Conservation (phyloP, 2,888 invertebrate species). For the Chelonus formosanus region DNA sequence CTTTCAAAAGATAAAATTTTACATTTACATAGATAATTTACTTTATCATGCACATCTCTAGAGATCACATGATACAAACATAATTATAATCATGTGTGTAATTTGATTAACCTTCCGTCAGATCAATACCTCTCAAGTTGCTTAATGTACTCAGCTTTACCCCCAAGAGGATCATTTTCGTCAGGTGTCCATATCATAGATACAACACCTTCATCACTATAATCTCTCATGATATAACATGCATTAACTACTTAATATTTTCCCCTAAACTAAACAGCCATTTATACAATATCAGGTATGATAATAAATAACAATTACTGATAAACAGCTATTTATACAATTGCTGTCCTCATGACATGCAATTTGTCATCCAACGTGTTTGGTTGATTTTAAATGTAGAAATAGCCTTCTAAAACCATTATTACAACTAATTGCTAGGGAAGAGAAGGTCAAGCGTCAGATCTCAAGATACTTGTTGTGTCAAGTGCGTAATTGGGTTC, state of each 20-base stretch:
- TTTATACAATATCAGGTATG: too few species aligned
- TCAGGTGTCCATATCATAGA: slow-evolving; percentile 33
- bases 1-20: slow-evolving; percentile 7
- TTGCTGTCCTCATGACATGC: too few species aligned
- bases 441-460: slow-evolving; percentile 29
- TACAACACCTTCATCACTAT: slow-evolving; percentile 38
- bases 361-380: too few species aligned
- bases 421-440: too few species aligned
- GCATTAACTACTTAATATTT: slow-evolving; percentile 30
- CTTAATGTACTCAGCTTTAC: slow-evolving; percentile 33
- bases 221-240: slow-evolving; percentile 42
- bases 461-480: slow-evolving; percentile 34
- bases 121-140: slow-evolving; percentile 33
- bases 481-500: slow-evolving; percentile 38
- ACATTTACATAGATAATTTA: neutral
- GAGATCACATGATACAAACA: slow-evolving; percentile 14
- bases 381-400: neutral
- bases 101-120: slow-evolving; percentile 39
- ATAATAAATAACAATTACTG: too few species aligned
- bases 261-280: too few species aligned
- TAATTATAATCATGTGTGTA: slow-evolving; percentile 37
- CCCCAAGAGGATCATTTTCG: slow-evolving; percentile 43
- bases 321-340: too few species aligned
- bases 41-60: neutral
- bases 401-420: neutral